phyloP scores from a whole-genome alignment of 2,113 vertebrate species.

The Peromyscus maniculatus region DNA sequence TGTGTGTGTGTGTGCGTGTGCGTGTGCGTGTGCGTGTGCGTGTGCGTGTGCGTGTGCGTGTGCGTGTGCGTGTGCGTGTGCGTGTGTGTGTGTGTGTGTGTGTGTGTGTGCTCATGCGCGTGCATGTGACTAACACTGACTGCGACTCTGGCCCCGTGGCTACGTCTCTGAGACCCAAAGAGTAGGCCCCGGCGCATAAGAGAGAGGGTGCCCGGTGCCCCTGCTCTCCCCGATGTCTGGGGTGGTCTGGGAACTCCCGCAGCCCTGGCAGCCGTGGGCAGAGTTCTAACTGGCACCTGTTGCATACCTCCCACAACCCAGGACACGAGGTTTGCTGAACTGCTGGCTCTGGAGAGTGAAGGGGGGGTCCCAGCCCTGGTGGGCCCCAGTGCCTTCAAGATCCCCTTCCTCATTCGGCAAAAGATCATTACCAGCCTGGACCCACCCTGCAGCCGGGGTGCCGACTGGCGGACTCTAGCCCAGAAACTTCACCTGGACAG shows the following conservation, averaged over 20 bases:
- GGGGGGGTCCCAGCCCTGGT: conserved; percentile 95
- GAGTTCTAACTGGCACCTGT: neutral
- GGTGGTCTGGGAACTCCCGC: neutral
- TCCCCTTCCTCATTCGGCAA: conserved; percentile 99
- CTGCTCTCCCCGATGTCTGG: neutral
- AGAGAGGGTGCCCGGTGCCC: too few relatives aligned
- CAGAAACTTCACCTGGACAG: conserved; percentile 99
- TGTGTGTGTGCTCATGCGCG: too few relatives aligned
- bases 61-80: too few relatives aligned
- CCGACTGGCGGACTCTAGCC: conserved; percentile 97
- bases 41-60: too few relatives aligned
- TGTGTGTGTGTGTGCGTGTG: too few relatives aligned
- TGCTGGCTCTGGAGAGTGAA: conserved; percentile 93
- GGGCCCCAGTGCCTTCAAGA: conserved; percentile 99
- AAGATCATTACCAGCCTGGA: conserved; percentile 99
- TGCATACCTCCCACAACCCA: conserved; percentile 63
- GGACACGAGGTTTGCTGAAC: conserved; percentile 92
- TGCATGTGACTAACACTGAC: neutral
- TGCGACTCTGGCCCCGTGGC: neutral
- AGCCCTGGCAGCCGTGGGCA: neutral
- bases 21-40: too few relatives aligned
- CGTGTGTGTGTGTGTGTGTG: too few relatives aligned
- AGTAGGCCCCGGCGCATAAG: neutral
- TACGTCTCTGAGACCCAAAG: neutral
- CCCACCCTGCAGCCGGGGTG: conserved; percentile 93